Conservation (phyloP, 2,797 vertebrate species). For the Apodemus agrarius region DNA sequence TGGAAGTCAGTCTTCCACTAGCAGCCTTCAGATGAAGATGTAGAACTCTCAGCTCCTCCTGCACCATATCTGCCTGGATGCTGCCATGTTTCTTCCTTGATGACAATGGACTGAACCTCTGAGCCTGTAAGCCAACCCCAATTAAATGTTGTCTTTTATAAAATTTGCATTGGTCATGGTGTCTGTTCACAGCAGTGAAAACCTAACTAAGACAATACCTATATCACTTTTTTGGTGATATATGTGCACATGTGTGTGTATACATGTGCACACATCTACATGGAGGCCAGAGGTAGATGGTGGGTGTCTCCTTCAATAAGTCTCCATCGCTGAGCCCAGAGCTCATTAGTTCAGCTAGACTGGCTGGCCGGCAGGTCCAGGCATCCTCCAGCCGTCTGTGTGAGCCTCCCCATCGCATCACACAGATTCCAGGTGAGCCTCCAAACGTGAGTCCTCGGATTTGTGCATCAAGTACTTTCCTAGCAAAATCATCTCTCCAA, state of each 20-base stretch:
- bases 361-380: not conserved
- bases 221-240: not conserved
- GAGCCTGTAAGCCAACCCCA: too few species aligned
- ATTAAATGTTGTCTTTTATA: not conserved
- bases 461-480: not conserved
- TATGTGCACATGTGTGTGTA: not conserved
- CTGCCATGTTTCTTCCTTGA: too few species aligned
- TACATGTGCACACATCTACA: not conserved
- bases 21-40: too few species aligned
- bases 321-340: not conserved
- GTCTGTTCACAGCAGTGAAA: too few species aligned
- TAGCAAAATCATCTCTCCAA: not conserved
- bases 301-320: not conserved
- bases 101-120: too few species aligned
- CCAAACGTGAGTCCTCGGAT: not conserved
- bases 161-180: too few species aligned
- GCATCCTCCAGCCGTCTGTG: too few species aligned
- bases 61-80: too few species aligned
- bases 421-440: not conserved
- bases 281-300: not conserved
- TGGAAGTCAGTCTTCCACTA: too few species aligned
- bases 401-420: not conserved
- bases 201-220: too few species aligned
- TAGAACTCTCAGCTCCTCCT: too few species aligned
- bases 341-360: not conserved